phyloP scores from a whole-genome alignment of 2,797 vertebrate genomes.

The Huso huso region DNA sequence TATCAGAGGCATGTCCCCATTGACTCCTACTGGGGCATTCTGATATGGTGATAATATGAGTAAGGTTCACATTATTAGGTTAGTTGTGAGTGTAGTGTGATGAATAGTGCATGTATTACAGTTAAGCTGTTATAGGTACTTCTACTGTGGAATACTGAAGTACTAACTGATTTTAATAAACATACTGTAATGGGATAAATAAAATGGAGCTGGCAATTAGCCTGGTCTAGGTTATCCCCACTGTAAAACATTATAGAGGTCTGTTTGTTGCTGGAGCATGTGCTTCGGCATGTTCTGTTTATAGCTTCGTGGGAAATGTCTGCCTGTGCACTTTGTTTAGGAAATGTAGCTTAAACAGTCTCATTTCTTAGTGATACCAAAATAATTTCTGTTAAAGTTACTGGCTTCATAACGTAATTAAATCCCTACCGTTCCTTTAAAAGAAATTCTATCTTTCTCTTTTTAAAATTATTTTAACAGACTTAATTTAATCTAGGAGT shows the following conservation, averaged over 20 bases:
- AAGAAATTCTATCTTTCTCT: background rate
- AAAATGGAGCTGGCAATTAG: background rate
- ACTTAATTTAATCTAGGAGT: no score
- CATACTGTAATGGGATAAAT: no score
- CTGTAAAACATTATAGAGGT: background rate
- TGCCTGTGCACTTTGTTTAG: background rate
- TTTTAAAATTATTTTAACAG: background rate
- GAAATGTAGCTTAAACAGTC: background rate
- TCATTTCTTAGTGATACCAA: background rate
- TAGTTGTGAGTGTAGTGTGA: no score
- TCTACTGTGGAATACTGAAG: no score
- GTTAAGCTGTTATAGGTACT: no score
- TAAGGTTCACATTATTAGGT: no score
- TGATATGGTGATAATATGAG: no score
- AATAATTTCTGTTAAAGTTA: background rate
- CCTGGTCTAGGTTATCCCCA: background rate
- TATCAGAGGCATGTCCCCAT: no score
- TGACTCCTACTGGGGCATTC: no score
- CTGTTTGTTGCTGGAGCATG: background rate
- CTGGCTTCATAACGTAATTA: background rate
- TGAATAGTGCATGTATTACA: no score
- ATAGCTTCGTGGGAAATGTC: constrained; percentile 7
- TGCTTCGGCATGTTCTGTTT: constrained; percentile 1
- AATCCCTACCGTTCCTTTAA: background rate
- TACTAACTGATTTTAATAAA: no score